Base-by-base conservation (phyloP, 2,797 vertebrate species). In the Pseudomugil gertrudae region DNA sequence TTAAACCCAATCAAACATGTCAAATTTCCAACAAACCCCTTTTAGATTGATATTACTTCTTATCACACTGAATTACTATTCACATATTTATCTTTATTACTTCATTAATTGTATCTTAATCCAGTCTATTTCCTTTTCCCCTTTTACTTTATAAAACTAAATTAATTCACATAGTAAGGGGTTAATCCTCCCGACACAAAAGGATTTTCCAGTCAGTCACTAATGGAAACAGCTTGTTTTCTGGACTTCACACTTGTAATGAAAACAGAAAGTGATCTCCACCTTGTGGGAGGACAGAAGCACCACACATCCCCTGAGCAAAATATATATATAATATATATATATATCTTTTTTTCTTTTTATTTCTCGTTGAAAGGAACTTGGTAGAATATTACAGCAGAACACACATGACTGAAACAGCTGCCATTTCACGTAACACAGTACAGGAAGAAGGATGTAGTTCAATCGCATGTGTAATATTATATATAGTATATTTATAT, bases 391-490 rank as follows among this genome's bases (percentile, higher is more conserved):
- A 92, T 92, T 95, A 96, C 96, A 97, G 96, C 96, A 97, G 96
- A 95, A 96, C 94, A 95, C 95, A 96, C 95, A 94, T 87, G 93
- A 96, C 94, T 92, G 94, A 94, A 95, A 96, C 96, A 98, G 96
- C 96, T 98, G 96, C 96, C 96, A 96, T 95, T 94, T 95, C 95
- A 97, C 94, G 90, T 96, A 96, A 96, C 95, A 96, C 95, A 96
- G 95, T 96, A 96, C 95, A 95, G 94, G 94, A 95, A 94, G 94
- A 95, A 92, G 81, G 94, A 95, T 95, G 93, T 94, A 92, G 90
- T 94, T 95, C 92, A 94, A 92, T 92, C 82, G 93, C 76, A 94
- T 93, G 93, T 92, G 86, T 90, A 87, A 83, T 89, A 88, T 86
- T 81, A 82, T 84, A 89, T 91, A 89, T 85, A 88, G 72, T 81